Evolutionary conservation across 2,797 vertebrate species (phyloP).

Genomic region (Psittacula derbiana): DNA sequence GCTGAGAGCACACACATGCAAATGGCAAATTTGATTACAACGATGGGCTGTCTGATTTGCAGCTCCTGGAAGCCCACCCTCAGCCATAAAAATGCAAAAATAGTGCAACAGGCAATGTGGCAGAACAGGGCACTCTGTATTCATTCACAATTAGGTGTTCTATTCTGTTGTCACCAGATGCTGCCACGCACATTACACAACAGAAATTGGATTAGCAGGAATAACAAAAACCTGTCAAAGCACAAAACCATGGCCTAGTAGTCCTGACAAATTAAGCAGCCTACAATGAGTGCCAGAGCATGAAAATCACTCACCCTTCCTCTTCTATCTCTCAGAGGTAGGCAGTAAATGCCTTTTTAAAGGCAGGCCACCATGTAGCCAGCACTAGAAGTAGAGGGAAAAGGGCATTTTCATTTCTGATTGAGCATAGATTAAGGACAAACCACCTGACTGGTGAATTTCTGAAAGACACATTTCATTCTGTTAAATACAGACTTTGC

Average conservation of each 20-base stretch:
- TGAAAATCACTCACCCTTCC: slow-evolving; percentile 69
- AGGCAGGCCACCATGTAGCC: slow-evolving; percentile 40
- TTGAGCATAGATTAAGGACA: not conserved
- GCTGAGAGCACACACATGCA: slow-evolving; percentile 63
- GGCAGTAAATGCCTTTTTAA: slow-evolving; percentile 33
- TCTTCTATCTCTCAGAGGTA: slow-evolving; percentile 53
- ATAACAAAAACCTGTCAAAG: slow-evolving; percentile 72
- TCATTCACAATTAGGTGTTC: slow-evolving; percentile 74
- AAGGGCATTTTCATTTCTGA: not conserved
- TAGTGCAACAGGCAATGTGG: slow-evolving; percentile 64
- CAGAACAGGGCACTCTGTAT: slow-evolving; percentile 61
- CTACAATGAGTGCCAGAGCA: slow-evolving; percentile 64
- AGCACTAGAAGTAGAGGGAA: not conserved
- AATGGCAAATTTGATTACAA: slow-evolving; percentile 69
- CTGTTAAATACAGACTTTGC: not conserved
- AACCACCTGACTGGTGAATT: not conserved
- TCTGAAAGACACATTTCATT: not conserved
- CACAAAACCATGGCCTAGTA: slow-evolving; percentile 67
- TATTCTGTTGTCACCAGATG: slow-evolving; percentile 73
- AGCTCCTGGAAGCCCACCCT: slow-evolving; percentile 60
- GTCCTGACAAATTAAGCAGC: slow-evolving; percentile 70
- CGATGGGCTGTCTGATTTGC: slow-evolving; percentile 62
- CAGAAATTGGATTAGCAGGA: slow-evolving; percentile 71
- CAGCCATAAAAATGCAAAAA: slow-evolving; percentile 68
- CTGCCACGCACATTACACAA: slow-evolving; percentile 71